A percentile compares a stretch with the other conserved stretches of the same genome.
These are phyloP conservation scores for Trichosurus vulpecula DNA, from an alignment of 2,797 vertebrate species.

Conservation along the genomic window DNA sequence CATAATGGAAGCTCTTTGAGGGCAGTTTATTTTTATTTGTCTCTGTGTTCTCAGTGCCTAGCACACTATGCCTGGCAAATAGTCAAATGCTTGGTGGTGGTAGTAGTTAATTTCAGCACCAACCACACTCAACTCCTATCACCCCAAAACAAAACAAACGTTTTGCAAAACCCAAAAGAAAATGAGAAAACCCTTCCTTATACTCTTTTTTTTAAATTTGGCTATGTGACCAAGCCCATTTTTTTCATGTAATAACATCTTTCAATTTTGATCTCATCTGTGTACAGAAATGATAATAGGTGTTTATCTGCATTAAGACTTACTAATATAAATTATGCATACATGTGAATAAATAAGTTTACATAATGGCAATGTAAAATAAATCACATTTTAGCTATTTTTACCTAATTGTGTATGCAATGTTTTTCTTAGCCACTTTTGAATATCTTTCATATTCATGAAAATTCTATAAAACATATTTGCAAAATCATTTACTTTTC, in stretches of 20 bases:
- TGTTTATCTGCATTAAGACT: conserved; percentile 64
- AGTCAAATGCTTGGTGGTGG: not conserved
- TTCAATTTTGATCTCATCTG: conserved; percentile 51
- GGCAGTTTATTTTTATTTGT: not conserved
- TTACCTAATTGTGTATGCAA: conserved; percentile 20
- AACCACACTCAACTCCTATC: not conserved
- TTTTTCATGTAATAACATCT: conserved; percentile 71
- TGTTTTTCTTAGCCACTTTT: conserved; percentile 50
- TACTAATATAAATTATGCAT: conserved; percentile 55
- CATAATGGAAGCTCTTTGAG: not conserved
- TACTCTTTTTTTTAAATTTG: conserved; percentile 63
- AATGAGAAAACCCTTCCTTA: conserved; percentile 58
- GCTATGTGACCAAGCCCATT: conserved; percentile 67
- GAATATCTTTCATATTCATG: conserved; percentile 52
- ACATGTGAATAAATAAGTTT: conserved; percentile 59
- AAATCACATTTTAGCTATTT: conserved; percentile 52
- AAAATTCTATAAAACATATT: conserved; percentile 59
- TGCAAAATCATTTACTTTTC: conserved; percentile 46
- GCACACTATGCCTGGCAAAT: not conserved
- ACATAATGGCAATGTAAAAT: not conserved
- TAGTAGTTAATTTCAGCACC: not conserved
- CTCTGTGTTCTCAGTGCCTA: not conserved
- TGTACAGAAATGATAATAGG: conserved; percentile 40
- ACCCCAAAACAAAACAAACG: conserved; percentile 22
- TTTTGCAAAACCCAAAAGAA: conserved; percentile 67